Evolutionary conservation across 2,888 invertebrate species (phyloP), one percentile per base, ranked within the genome.

Genomic region (Zygogramma bicolorata): DNA sequence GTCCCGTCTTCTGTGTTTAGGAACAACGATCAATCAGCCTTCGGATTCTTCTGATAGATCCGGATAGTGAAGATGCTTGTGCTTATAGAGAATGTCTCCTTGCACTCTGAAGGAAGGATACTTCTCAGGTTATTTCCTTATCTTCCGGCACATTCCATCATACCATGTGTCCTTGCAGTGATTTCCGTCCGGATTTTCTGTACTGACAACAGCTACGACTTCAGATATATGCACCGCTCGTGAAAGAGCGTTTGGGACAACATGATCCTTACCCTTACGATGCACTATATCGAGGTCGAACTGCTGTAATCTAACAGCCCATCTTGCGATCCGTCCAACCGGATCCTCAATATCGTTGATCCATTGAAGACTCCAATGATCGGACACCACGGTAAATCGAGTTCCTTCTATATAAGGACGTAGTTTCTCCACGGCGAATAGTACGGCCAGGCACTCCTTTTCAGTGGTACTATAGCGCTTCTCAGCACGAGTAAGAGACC

Each of bases 161-260:
- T 25, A 25, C 57, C 57, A 57, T 20, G 57, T 20, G 25, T 57
- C 57, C 3, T 15, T 57, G 34, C 34, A 34, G 8, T 34, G 34
- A 7, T 34, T 34, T 34, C 13, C n/a, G 18, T 15, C 18, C 42
- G 6, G n/a, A 6, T 42, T n/a, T 15, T 6, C 42, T 4, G 42
- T 6, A 15, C 15, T 18, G 10, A 18, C 27, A n/a, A n/a, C 13
- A 22, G n/a, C n/a, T 7, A 27, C n/a, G 15, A 20, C 15, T 29
- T 31, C 58, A n/a, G 31, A 7, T 1, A 31, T 20, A 18, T 29
- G 42, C 13, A 74, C 75, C 0, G 76, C 31, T 13, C 75, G 73
- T 13, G 75, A 78, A 13, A 78, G 60, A 8, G 74, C 58, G 58
- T 79, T 76, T 8, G 77, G 76, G 42, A 78, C 75, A 0, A 79